Conservation (phyloP, 2,113 vertebrate genomes). For the Vulpes vulpes region DNA sequence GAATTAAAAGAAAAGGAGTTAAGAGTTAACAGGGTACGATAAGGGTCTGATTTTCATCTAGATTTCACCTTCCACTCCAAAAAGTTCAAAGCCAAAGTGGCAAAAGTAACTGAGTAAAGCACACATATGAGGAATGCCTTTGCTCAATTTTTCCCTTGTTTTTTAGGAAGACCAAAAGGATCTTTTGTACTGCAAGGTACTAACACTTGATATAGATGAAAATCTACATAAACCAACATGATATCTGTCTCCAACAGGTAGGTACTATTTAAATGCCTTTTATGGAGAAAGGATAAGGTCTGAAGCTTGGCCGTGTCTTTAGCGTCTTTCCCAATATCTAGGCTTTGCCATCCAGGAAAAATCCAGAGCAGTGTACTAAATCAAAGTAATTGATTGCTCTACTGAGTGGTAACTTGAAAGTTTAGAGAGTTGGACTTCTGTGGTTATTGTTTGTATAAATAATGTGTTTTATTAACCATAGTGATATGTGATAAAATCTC, state of each 20-base stretch:
- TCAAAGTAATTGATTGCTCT: neutral
- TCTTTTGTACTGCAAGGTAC: neutral
- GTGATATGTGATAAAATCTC: neutral
- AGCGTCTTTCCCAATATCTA: neutral
- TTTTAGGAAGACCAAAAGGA: neutral
- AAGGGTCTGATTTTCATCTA: too few relatives aligned
- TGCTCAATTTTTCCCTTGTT: neutral
- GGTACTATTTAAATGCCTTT: neutral
- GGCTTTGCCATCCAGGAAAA: neutral
- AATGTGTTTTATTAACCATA: neutral
- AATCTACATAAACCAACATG: neutral
- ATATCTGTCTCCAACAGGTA: neutral
- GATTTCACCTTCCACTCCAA: neutral
- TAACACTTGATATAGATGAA: neutral
- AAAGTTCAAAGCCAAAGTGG: neutral
- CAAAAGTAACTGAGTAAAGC: neutral
- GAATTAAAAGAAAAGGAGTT: too few relatives aligned
- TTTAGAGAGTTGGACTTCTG: neutral
- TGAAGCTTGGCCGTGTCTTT: neutral
- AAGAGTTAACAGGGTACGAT: too few relatives aligned
- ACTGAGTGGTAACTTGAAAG: neutral
- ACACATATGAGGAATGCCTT: neutral
- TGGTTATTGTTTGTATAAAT: neutral
- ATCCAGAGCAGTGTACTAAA: neutral
- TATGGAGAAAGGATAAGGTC: neutral